Percentiles rank a stretch among this genome's conserved stretches.
phyloP scores from a whole-genome alignment of 2,888 invertebrate genomes.

The Eupithecia exiguata region DNA sequence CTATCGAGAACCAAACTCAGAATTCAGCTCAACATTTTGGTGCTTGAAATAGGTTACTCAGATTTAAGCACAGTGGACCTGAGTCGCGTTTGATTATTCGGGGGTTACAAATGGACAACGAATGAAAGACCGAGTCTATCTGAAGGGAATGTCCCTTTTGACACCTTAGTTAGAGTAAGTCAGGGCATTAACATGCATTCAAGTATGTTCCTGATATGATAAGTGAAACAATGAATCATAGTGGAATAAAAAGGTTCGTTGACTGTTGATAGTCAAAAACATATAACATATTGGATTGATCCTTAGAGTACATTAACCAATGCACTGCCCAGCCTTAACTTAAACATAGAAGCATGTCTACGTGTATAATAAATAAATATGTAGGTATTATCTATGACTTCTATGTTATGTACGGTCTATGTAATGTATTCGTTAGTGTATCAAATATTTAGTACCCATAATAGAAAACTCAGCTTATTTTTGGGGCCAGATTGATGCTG shows the following conservation, averaged over 20 bases:
- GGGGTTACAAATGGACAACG: background rate
- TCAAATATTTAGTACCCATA: background rate
- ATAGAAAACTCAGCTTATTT: background rate
- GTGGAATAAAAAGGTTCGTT: background rate
- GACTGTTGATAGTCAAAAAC: background rate
- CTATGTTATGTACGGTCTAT: no score
- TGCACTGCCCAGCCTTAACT: no score
- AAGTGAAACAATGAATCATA: background rate
- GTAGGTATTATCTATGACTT: no score
- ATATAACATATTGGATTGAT: background rate
- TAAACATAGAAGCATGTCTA: no score
- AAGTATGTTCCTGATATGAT: background rate
- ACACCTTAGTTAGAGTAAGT: background rate
- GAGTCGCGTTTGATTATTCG: background rate
- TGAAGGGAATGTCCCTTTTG: constrained; percentile 6
- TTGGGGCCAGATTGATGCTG: background rate
- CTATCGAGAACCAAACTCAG: background rate
- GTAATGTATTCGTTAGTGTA: background rate
- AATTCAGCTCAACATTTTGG: background rate
- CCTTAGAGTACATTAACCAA: background rate
- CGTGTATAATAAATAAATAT: no score
- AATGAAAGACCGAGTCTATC: background rate
- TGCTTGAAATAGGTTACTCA: background rate
- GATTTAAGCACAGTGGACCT: background rate
- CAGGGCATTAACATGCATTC: background rate